Conservation (phyloP, 2,113 vertebrate species). For the Pangasianodon hypophthalmus region DNA sequence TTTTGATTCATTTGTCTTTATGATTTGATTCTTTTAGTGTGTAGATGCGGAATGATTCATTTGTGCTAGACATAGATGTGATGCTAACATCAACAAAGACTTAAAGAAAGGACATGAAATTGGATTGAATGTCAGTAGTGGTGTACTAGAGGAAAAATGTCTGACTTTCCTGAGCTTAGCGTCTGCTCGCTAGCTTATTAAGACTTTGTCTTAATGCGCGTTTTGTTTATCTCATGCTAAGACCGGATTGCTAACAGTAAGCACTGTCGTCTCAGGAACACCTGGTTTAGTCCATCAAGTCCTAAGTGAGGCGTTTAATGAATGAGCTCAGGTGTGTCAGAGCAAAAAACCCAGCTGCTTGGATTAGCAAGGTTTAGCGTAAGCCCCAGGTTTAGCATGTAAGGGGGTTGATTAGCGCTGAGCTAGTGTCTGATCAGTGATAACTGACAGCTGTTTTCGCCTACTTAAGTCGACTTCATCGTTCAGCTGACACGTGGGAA, state of each 20-base stretch:
- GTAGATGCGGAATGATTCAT: not conserved
- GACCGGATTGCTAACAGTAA: slow-evolving; percentile 17
- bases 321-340: slow-evolving; percentile 38
- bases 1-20: not conserved
- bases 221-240: slow-evolving; percentile 32
- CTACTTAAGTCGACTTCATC: slow-evolving; percentile 6
- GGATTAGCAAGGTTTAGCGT: slow-evolving; percentile 37
- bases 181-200: not conserved
- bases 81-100: not conserved
- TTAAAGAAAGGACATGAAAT: not conserved
- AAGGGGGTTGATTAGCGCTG: slow-evolving; percentile 34
- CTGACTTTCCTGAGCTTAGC: not conserved
- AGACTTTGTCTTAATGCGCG: slow-evolving; percentile 10
- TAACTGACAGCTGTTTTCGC: slow-evolving; percentile 33
- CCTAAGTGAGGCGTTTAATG: slow-evolving; percentile 30
- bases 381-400: slow-evolving; percentile 29
- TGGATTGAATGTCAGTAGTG: not conserved
- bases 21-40: not conserved
- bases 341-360: slow-evolving; percentile 31
- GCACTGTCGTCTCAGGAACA: slow-evolving; percentile 5
- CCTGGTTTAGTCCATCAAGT: slow-evolving; percentile 35
- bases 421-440: slow-evolving; percentile 38
- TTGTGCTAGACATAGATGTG: not conserved
- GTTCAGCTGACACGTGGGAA: slow-evolving; percentile 1
- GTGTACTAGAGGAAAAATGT: not conserved